A percentile compares a stretch with the other conserved stretches of the same genome.
phyloP scores from a whole-genome alignment of 2,888 invertebrate genomes.

The Rhamnusium bicolor region DNA sequence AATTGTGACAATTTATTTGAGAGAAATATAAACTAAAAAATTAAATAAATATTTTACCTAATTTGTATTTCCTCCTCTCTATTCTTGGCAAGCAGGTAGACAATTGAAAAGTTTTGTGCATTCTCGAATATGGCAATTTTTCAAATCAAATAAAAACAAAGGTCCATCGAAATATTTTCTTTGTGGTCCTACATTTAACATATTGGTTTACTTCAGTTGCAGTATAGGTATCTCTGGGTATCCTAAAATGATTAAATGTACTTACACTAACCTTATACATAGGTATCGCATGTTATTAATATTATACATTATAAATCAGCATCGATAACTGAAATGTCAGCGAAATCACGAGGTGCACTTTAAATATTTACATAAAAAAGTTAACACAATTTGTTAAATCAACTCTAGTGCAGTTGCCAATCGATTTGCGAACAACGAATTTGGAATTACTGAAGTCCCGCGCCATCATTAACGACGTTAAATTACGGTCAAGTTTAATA shows the following conservation, averaged over 20 bases:
- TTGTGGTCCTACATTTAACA: neutral
- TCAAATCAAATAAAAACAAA: neutral
- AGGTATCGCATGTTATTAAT: neutral
- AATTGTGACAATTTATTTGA: too few relatives aligned
- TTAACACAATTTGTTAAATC: slow-evolving; percentile 15
- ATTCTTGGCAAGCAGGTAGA: slow-evolving; percentile 13
- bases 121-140: neutral
- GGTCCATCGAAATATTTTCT: neutral
- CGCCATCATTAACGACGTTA: neutral
- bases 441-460: slow-evolving; percentile 3
- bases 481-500: slow-evolving; percentile 20
- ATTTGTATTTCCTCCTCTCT: slow-evolving; percentile 22
- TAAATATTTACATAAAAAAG: slow-evolving; percentile 22
- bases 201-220: neutral
- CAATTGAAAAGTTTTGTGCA: slow-evolving; percentile 15
- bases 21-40: too few relatives aligned
- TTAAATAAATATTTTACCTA: too few relatives aligned
- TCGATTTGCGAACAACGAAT: neutral
- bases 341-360: slow-evolving; percentile 8
- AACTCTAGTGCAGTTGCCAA: slow-evolving; percentile 1
- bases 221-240: neutral
- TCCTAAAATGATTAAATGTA: neutral
- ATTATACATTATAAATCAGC: slow-evolving; percentile 5
- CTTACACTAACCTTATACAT: neutral
- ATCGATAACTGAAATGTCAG: neutral